Evolutionary conservation across 2,888 invertebrate species (phyloP).

Genomic region (Coelinius sp.): DNA sequence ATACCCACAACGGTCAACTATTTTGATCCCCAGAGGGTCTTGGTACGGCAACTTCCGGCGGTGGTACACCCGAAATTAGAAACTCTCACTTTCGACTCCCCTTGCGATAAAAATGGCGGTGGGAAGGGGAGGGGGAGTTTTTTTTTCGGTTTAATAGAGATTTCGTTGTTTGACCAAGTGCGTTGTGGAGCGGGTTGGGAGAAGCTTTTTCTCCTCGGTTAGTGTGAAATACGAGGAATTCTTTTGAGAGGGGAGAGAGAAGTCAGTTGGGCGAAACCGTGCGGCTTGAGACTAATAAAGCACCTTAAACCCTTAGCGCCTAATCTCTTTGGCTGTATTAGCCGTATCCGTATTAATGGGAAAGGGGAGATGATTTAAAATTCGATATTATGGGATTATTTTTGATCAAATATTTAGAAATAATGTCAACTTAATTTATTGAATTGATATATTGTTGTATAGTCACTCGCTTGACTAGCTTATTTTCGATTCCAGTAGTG

Average conservation of each 20-base stretch:
- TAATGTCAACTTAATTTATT: no score
- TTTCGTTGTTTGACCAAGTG: conserved; percentile 44
- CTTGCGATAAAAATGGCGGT: conserved; percentile 57
- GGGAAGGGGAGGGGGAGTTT: background rate
- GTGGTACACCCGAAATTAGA: conserved; percentile 62
- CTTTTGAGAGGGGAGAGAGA: background rate
- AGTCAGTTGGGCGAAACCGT: background rate
- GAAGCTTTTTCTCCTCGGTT: background rate
- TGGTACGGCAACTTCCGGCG: conserved; percentile 63
- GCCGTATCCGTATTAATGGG: background rate
- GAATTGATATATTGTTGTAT: no score
- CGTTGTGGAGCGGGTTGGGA: background rate
- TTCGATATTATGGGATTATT: no score
- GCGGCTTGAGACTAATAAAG: background rate
- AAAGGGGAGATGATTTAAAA: no score
- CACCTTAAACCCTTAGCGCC: no score
- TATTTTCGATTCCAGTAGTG: no score
- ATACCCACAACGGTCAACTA: conserved; percentile 25
- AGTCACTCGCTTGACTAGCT: no score
- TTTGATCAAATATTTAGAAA: no score
- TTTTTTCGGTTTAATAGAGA: conserved; percentile 29
- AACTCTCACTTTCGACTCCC: conserved; percentile 43
- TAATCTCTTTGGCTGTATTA: background rate
- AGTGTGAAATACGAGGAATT: conserved; percentile 19
- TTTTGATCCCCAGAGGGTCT: conserved; percentile 19